Conservation (phyloP, 2,888 invertebrate species). For the Dexiosoma caninum region DNA sequence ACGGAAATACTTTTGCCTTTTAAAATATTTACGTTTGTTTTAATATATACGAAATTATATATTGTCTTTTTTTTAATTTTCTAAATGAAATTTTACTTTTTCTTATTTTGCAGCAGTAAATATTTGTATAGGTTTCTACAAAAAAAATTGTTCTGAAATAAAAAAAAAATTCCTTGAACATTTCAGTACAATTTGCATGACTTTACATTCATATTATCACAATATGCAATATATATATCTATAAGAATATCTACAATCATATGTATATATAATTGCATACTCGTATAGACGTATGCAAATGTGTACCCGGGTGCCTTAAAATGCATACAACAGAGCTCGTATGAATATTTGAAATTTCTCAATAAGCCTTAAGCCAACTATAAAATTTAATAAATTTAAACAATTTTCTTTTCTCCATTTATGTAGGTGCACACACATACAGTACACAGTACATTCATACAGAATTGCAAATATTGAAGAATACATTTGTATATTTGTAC, state of each 20-base stretch:
- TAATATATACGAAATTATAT: neutral
- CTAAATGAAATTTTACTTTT: neutral
- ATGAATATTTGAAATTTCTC: conserved; percentile 44
- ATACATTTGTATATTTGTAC: neutral
- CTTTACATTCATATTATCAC: too few relatives aligned
- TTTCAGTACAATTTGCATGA: too few relatives aligned
- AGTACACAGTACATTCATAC: neutral
- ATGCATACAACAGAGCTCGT: neutral
- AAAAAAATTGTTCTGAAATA: too few relatives aligned
- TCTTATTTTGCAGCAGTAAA: too few relatives aligned
- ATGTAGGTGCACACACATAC: neutral
- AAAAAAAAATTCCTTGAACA: too few relatives aligned
- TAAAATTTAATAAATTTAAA: conserved; percentile 47
- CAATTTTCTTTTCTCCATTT: conserved; percentile 18
- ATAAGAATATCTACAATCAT: too few relatives aligned
- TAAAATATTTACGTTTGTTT: neutral
- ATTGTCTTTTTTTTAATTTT: neutral
- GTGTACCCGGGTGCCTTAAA: neutral
- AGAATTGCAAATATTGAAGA: neutral
- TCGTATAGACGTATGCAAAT: too few relatives aligned
- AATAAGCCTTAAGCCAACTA: conserved; percentile 41
- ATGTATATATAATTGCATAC: too few relatives aligned
- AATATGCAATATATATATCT: too few relatives aligned
- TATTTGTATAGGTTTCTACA: too few relatives aligned
- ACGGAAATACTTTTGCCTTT: neutral